Evolutionary conservation across 2,797 vertebrate genomes (phyloP).

Genomic region (Hoplostethus mediterraneus): DNA sequence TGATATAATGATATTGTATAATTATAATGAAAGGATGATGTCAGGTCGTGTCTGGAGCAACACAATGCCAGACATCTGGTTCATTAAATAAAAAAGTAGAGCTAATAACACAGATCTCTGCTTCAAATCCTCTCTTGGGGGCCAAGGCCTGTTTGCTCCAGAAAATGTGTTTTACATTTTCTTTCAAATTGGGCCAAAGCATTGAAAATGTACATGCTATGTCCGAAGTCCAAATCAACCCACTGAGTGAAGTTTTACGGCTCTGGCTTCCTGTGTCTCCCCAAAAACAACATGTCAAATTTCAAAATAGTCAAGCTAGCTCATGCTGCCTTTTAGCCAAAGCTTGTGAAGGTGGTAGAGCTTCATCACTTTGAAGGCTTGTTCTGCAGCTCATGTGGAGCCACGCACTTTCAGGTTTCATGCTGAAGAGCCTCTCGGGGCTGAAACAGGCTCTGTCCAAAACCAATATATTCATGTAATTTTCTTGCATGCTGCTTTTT

Average conservation of each 20-base stretch:
- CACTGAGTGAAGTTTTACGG: not conserved
- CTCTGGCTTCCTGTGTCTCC: not conserved
- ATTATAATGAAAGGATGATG: not conserved
- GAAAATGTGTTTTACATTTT: slow-evolving; percentile 17
- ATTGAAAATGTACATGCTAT: not conserved
- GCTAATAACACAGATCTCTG: slow-evolving; percentile 17
- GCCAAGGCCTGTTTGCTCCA: slow-evolving; percentile 19
- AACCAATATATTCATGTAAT: not conserved
- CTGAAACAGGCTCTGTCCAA: not conserved
- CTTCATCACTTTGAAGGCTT: not conserved
- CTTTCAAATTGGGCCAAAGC: not conserved
- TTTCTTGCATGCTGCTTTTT: slow-evolving; percentile 1
- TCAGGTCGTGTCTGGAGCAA: not conserved
- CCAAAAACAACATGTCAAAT: not conserved
- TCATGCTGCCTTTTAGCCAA: slow-evolving; percentile 9
- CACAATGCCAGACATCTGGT: slow-evolving; percentile 3
- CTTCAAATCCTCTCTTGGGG: slow-evolving; percentile 28
- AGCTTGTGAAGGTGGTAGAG: slow-evolving; percentile 24
- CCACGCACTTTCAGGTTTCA: not conserved
- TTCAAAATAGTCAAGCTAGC: slow-evolving; percentile 2
- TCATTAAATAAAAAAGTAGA: slow-evolving; percentile 3
- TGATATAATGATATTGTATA: no score
- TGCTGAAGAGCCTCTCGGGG: not conserved
- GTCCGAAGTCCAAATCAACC: slow-evolving; percentile 22
- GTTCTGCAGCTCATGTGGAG: no score